Conservation (phyloP, 2,797 vertebrate genomes). For the Babyrousa celebensis region DNA sequence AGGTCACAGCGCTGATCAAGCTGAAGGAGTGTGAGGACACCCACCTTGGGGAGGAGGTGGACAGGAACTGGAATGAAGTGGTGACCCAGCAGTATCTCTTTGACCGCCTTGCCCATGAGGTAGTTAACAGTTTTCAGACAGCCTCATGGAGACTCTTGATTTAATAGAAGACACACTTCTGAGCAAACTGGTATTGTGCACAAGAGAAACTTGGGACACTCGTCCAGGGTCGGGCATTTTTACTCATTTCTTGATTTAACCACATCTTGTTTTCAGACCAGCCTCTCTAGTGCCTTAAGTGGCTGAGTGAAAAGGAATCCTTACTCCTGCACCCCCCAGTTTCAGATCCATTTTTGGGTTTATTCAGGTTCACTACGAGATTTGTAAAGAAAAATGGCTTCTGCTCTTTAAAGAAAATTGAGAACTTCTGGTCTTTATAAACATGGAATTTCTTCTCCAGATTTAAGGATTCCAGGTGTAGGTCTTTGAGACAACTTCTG, state of each 20-base stretch:
- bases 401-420: constrained; percentile 43
- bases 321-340: not conserved
- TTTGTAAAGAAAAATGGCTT: not conserved
- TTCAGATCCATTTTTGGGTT: not conserved
- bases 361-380: not conserved
- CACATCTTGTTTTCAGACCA: not conserved
- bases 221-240: not conserved
- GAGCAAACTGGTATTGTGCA: not conserved
- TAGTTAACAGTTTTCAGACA: constrained; percentile 81
- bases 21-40: constrained; percentile 98
- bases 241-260: not conserved
- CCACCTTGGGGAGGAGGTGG: constrained; percentile 97
- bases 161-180: not conserved
- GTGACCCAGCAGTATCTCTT: constrained; percentile 97
- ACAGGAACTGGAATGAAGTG: constrained; percentile 98
- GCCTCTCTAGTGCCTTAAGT: not conserved
- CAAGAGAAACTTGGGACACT: not conserved
- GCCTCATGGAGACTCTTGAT: not conserved
- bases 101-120: constrained; percentile 95
- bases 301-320: not conserved
- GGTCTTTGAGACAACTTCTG: constrained; percentile 29
- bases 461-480: not conserved
- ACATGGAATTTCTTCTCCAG: not conserved
- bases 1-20: constrained; percentile 97
- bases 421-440: not conserved